Evolutionary conservation across 2,888 invertebrate genomes (phyloP), one percentile per base, ranked within the genome.

Genomic region (Dynastes grantii): DNA sequence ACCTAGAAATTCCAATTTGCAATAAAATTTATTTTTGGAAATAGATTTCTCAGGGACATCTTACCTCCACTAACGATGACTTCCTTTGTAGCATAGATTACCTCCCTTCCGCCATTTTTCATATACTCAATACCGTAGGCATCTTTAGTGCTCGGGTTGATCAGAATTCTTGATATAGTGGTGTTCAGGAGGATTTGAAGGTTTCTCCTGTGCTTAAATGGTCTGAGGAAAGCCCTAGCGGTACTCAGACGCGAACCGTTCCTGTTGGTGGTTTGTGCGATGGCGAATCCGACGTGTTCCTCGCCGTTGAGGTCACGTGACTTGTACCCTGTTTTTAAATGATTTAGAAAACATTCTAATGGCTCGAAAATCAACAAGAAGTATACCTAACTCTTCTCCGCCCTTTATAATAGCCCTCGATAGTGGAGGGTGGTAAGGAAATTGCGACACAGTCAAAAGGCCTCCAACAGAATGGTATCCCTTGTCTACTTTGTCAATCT

Each of bases 211-310:
- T 92, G 89, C 82, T 92, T 92, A 32, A 94, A 95, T 0, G 97
- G 96, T 0, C 96, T 91, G 8, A 97, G 90, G 89, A 95, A 97
- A 0, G 97, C 95, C 78, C 95, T 92, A 0, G 97, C 94, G 0
- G 94, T 93, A 82, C 95, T 96, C 78, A 96, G 91, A 0, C 97
- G 92, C 0, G 96, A 96, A 0, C 97, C 97, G 86, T 97, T 95
- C 83, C 94, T 92, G 83, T 94, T 94, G 0, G 96, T 97, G 37
- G 96, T 97, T 88, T 97, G 97, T 0, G 97, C 96, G 81, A 97
- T 97, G 79, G 93, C 91, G 87, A 97, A 97, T 1, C 97, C 97
- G 0, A 95, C 94, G 86, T 96, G 94, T 37, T 91, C 91, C 37
- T 91, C 91, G 0, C 97, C 97, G 88, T 97, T 97, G 27, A 96